Base-by-base conservation (phyloP, 2,888 invertebrate species). In the Pterobdella sp. region DNA sequence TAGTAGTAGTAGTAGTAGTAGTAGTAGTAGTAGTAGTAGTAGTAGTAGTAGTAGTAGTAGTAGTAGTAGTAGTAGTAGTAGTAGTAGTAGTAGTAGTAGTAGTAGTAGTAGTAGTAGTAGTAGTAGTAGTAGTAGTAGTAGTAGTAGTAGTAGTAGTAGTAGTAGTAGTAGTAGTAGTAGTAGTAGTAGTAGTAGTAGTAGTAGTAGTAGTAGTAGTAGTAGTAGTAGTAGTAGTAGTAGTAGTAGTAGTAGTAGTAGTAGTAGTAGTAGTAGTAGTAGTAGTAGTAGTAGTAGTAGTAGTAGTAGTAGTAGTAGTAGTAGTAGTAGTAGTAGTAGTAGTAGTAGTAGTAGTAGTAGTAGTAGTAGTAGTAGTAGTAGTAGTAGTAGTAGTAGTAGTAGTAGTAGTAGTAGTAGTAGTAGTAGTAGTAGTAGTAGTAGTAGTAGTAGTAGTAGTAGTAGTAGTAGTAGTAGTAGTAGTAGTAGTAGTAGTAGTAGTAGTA, bases 1-100 rank as follows among this genome's bases (percentile, higher is more conserved):
- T 14, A 42, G 42, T 14, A 42, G 42, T 14, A 42, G 42, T 14
- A 18, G 42, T 14, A 42, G 42, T 14, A 42, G 42, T 14, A 42
- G 42, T 14, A 18, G 42, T 52, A 74, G 65, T 68, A 68, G 67
- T 68, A 52, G 56, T 68, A 36, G 42, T 68, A 73, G 18, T 52
- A 56, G 36, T 34, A 14, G 37, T 73, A 49, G 68, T 73, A 52
- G 34, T 60, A 31, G 73, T 70, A 70, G 37, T 70, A 74, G 70
- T 68, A 74, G 60, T 68, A 68, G 35, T 74, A 68, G 71, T 74
- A 68, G 1, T 42, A 42, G 7, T 56, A 42, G 7, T 42, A 42
- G 7, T 42, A 42, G 7, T 42, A 42, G 7, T 42, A 42, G 7
- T 42, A 42, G 7, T 42, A 42, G 7, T 42, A 42, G 7, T 26